phyloP scores from a whole-genome alignment of 2,888 invertebrate genomes.

The Ichneumoninae sp. region DNA sequence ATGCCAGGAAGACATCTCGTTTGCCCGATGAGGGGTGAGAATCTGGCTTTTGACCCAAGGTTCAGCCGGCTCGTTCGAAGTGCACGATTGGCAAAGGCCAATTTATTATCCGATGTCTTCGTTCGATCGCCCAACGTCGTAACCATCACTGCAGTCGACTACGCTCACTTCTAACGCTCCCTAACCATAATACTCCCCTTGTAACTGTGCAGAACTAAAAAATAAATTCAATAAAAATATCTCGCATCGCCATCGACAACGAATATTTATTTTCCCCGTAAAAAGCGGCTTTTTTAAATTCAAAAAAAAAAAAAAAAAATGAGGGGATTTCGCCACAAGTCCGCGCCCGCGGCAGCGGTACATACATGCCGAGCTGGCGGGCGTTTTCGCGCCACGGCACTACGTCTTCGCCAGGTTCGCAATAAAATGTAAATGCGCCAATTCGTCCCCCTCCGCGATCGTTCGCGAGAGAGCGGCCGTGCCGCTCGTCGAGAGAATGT shows the following conservation, averaged over 20 bases:
- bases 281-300: not conserved
- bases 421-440: constrained; percentile 80
- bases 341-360: not conserved
- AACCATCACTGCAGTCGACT: not conserved
- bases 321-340: not conserved
- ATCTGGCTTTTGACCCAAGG: constrained; percentile 1
- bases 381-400: constrained; percentile 63
- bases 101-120: not conserved
- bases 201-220: not conserved
- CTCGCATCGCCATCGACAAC: not conserved
- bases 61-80: constrained; percentile 3
- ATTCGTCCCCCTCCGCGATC: constrained; percentile 73
- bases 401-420: constrained; percentile 73
- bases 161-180: not conserved
- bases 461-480: constrained; percentile 7
- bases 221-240: not conserved
- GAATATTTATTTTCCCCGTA: not conserved
- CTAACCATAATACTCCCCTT: not conserved
- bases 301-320: not conserved
- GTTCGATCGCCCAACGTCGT: not conserved
- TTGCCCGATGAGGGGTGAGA: constrained; percentile 13
- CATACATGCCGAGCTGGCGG: not conserved
- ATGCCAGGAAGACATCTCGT: constrained; percentile 46
- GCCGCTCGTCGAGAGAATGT: constrained; percentile 31
- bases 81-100: not conserved